Evolutionary conservation across 1,140 invertebrate species (phyloP).

Genomic region (Drosophila kanapiae): DNA sequence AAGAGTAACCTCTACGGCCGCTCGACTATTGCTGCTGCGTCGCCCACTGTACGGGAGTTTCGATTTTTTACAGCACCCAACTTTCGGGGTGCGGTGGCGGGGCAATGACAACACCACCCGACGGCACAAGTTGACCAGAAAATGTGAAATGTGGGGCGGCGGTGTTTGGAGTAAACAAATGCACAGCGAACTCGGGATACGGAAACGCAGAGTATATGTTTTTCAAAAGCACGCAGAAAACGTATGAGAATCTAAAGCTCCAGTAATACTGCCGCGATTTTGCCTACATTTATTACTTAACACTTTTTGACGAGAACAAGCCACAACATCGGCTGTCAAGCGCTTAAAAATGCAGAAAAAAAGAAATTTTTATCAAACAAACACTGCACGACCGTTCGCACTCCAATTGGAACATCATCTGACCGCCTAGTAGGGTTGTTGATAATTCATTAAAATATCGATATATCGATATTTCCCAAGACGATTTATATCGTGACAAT

Average conservation of each 20-base stretch:
- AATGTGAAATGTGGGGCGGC: conserved; percentile 28
- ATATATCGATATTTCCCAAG: too few relatives aligned
- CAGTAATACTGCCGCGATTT: conserved; percentile 10
- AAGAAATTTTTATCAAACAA: neutral
- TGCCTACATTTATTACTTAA: conserved; percentile 41
- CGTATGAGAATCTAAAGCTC: neutral
- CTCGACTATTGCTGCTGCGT: conserved; percentile 8
- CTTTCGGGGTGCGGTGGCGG: conserved; percentile 10
- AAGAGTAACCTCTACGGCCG: conserved; percentile 25
- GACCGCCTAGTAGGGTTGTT: conserved; percentile 11
- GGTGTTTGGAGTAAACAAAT: conserved; percentile 62
- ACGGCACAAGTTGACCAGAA: conserved; percentile 59
- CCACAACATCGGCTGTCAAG: neutral
- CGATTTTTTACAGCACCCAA: conserved; percentile 61
- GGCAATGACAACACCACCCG: conserved; percentile 53
- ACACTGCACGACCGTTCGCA: conserved; percentile 21
- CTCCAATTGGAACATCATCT: conserved; percentile 35
- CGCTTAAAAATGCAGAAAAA: conserved; percentile 18
- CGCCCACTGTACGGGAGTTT: conserved; percentile 61
- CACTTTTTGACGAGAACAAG: conserved; percentile 33
- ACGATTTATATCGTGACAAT: too few relatives aligned
- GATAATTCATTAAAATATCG: neutral
- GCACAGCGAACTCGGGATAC: conserved; percentile 8
- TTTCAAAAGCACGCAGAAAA: neutral
- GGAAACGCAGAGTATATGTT: conserved; percentile 12